A percentile compares a stretch with the other conserved stretches of the same genome.
These are phyloP conservation scores for Arenaria interpres DNA, from an alignment of 2,113 vertebrate species.

Conservation along the genomic window DNA sequence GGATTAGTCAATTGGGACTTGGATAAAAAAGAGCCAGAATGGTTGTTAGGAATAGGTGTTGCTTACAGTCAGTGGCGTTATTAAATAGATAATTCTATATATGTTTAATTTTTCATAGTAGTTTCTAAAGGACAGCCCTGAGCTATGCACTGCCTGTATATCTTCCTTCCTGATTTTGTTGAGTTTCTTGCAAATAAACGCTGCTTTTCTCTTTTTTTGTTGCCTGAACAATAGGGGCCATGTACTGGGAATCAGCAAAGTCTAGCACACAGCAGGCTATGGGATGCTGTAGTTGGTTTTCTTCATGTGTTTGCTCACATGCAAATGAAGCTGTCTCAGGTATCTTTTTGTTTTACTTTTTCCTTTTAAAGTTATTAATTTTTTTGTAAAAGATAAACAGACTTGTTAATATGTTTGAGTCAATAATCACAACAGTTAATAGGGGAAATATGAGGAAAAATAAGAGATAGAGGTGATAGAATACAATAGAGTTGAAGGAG, in stretches of 20 bases:
- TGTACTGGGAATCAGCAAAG: conserved; percentile 98
- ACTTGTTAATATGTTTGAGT: not conserved
- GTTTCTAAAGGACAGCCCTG: not conserved
- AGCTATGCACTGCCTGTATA: not conserved
- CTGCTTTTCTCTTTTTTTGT: not conserved
- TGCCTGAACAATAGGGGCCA: conserved; percentile 79
- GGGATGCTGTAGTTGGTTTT: conserved; percentile 98
- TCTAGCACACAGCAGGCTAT: conserved; percentile 92
- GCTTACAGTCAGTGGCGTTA: not conserved
- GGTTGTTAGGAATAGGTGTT: not conserved
- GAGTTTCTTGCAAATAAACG: not conserved
- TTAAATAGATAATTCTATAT: not conserved
- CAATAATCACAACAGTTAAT: not conserved
- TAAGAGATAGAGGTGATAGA: not conserved
- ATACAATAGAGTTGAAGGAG: not conserved
- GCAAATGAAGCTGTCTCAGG: conserved; percentile 99
- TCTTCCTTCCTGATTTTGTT: not conserved
- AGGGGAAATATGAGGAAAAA: not conserved
- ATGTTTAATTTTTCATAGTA: not conserved
- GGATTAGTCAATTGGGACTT: not conserved
- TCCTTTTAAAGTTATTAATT: not conserved
- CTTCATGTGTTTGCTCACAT: conserved; percentile 97
- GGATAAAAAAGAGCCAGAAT: not conserved
- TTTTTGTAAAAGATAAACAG: not conserved
- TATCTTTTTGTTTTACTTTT: conserved; percentile 42